Percentiles rank a stretch among this genome's conserved stretches.
phyloP scores from a whole-genome alignment of 2,888 invertebrate genomes.

The Platerodrilus igneus region DNA sequence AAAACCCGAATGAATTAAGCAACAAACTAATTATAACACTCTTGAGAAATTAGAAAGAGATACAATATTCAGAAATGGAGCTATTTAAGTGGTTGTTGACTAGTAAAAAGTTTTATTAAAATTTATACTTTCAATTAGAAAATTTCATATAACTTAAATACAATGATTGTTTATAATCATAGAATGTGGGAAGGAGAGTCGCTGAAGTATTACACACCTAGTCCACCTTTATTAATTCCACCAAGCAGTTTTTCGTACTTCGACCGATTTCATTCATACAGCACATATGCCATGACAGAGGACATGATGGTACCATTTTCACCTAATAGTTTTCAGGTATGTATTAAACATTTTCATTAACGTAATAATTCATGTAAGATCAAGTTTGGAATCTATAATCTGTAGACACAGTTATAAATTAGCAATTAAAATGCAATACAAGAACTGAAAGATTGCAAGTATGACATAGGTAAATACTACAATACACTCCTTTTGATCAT shows the following conservation, averaged over 20 bases:
- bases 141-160: conserved; percentile 4
- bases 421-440: too few species aligned
- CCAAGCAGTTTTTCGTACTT: conserved; percentile 15
- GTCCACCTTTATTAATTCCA: conserved; percentile 18
- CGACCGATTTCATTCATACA: conserved; percentile 13
- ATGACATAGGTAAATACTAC: too few species aligned
- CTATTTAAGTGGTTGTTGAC: conserved; percentile 9
- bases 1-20: conserved; percentile 11
- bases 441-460: too few species aligned
- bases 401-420: too few species aligned
- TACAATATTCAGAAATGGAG: conserved; percentile 6
- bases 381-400: too few species aligned
- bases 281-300: conserved; percentile 34
- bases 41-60: conserved; percentile 13
- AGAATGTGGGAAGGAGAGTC: conserved; percentile 44
- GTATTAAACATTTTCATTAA: conserved; percentile 1
- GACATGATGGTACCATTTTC: conserved; percentile 40
- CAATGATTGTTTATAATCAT: conserved; percentile 39
- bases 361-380: too few species aligned
- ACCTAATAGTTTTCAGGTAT: conserved; percentile 43
- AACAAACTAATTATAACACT: conserved; percentile 10
- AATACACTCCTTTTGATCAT: too few species aligned
- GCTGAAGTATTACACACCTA: conserved; percentile 37
- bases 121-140: not conserved
- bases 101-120: conserved; percentile 7